A percentile compares a stretch with the other conserved stretches of the same genome.
These are phyloP conservation scores for Zeugodacus cucurbitae DNA, from an alignment of 1,140 invertebrate genomes.

Conservation along the genomic window DNA sequence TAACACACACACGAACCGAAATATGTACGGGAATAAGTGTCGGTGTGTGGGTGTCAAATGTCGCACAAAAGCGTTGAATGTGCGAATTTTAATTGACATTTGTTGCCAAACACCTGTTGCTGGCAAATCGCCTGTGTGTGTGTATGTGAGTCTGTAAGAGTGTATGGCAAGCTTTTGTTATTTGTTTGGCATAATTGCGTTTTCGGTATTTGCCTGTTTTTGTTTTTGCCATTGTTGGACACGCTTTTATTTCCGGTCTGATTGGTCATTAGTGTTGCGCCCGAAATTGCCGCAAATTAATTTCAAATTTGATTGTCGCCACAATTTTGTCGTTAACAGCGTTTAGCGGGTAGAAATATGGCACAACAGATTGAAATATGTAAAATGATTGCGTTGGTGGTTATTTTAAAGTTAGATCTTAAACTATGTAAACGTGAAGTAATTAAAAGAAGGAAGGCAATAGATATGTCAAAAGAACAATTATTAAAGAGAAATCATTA, in stretches of 20 bases:
- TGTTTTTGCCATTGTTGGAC: background rate
- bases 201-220: background rate
- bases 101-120: conserved; percentile 22
- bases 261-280: conserved; percentile 11
- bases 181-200: background rate
- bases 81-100: conserved; percentile 20
- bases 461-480: no score
- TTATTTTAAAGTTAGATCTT: no score
- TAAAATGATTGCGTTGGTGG: no score
- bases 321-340: background rate
- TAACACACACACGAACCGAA: background rate
- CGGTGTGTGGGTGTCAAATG: background rate
- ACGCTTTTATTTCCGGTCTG: conserved; percentile 24
- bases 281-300: conserved; percentile 25
- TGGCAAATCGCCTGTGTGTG: background rate
- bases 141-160: background rate
- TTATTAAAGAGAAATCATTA: no score
- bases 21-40: background rate
- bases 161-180: background rate
- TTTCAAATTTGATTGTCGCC: background rate
- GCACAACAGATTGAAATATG: no score
- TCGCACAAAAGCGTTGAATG: background rate
- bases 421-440: no score
- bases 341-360: background rate
- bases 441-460: no score